Conservation (phyloP, 1,140 invertebrate species). For the Aradophagus sp. region DNA sequence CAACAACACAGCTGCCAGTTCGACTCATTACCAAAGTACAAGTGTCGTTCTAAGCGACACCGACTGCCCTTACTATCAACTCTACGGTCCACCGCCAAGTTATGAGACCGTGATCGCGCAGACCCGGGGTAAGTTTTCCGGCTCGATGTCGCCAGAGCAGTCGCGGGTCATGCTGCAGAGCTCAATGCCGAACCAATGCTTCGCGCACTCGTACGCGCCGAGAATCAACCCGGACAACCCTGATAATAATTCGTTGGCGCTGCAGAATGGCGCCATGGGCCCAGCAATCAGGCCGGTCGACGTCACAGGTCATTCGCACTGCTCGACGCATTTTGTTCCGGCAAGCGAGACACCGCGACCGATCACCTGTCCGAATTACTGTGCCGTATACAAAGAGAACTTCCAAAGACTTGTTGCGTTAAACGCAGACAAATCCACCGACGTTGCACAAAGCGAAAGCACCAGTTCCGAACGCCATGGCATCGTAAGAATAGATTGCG, state of each 20-base stretch:
- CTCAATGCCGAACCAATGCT: conserved; percentile 53
- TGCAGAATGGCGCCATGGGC: conserved; percentile 18
- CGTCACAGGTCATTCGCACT: conserved; percentile 38
- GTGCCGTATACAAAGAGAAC: conserved; percentile 31
- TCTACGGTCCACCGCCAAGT: conserved; percentile 75
- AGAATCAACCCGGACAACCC: conserved; percentile 52
- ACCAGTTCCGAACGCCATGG: conserved; percentile 40
- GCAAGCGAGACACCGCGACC: conserved; percentile 24
- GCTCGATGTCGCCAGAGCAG: conserved; percentile 62
- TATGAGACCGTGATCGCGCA: conserved; percentile 75
- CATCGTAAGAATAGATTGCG: conserved; percentile 45
- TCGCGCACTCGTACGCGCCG: conserved; percentile 58
- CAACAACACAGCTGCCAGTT: conserved; percentile 59
- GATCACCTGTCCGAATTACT: conserved; percentile 37
- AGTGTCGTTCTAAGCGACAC: conserved; percentile 68
- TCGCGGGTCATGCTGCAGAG: conserved; percentile 45
- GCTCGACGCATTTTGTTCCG: conserved; percentile 44
- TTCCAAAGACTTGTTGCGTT: conserved; percentile 15
- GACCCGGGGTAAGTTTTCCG: conserved; percentile 64
- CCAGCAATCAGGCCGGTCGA: conserved; percentile 10
- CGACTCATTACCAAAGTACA: conserved; percentile 70
- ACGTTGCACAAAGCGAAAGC: conserved; percentile 28
- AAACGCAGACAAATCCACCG: conserved; percentile 30
- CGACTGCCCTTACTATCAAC: conserved; percentile 72
- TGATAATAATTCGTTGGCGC: conserved; percentile 1